Evolutionary conservation across 2,888 invertebrate genomes (phyloP).

Genomic region (Nomada fucata): DNA sequence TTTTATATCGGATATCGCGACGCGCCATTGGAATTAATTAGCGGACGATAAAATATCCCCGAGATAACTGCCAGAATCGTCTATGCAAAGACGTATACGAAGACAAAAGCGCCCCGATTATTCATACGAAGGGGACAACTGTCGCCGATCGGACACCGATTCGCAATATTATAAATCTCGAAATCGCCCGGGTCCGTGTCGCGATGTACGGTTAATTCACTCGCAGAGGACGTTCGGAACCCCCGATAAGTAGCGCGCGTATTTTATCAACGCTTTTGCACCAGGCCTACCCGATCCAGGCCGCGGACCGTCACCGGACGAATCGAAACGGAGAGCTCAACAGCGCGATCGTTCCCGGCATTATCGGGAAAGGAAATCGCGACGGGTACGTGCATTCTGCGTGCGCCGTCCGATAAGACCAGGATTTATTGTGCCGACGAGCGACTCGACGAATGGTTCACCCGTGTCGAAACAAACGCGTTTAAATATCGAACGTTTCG

Average conservation of each 20-base stretch:
- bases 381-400: constrained; percentile 47
- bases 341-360: constrained; percentile 51
- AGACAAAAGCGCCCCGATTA: too few species aligned
- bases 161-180: constrained; percentile 15
- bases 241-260: constrained; percentile 10
- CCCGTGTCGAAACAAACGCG: constrained; percentile 25
- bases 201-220: constrained; percentile 26
- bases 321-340: constrained; percentile 25
- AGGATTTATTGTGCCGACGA: constrained; percentile 52
- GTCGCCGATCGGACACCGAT: background rate
- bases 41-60: too few species aligned
- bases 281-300: background rate
- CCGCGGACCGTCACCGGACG: background rate
- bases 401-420: constrained; percentile 56
- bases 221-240: constrained; percentile 1
- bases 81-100: too few species aligned
- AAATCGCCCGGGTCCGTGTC: background rate
- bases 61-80: too few species aligned
- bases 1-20: too few species aligned
- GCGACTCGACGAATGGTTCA: constrained; percentile 47
- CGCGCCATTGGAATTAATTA: too few species aligned
- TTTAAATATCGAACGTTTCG: constrained; percentile 27
- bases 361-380: constrained; percentile 55
- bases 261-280: constrained; percentile 50
- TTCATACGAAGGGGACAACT: too few species aligned